These are phyloP conservation scores for Eudasyphora cyanicolor DNA, from an alignment of 2,888 invertebrate species.

Conservation along the genomic window DNA sequence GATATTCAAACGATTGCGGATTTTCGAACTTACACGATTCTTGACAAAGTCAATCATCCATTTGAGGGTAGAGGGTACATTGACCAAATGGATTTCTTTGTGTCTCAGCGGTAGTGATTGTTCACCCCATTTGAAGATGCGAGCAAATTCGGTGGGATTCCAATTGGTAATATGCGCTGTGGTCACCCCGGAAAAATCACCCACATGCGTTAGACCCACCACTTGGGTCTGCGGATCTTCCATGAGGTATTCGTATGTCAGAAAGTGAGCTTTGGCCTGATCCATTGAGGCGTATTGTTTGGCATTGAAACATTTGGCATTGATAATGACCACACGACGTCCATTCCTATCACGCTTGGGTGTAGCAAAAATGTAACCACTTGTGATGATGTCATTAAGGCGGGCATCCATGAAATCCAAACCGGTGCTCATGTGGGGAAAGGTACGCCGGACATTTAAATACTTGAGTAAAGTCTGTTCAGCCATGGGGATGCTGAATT, in stretches of 20 bases:
- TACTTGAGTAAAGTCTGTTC: conserved; percentile 89
- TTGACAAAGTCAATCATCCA: conserved; percentile 88
- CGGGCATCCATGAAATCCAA: conserved; percentile 85
- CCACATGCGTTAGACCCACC: conserved; percentile 87
- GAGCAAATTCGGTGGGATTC: conserved; percentile 87
- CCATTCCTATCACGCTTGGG: conserved; percentile 87
- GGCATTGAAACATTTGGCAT: conserved; percentile 86
- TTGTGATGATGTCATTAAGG: conserved; percentile 84
- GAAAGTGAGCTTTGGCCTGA: conserved; percentile 85
- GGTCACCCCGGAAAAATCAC: conserved; percentile 84
- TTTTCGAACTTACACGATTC: conserved; percentile 86
- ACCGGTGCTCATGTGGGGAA: conserved; percentile 84
- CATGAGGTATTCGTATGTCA: conserved; percentile 88
- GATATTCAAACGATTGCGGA: conserved; percentile 85
- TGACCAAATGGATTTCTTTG: conserved; percentile 87
- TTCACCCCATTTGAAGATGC: conserved; percentile 88
- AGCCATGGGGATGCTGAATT: conserved; percentile 89
- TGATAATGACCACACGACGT: conserved; percentile 85
- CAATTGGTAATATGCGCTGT: conserved; percentile 86
- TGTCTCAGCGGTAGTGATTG: conserved; percentile 90
- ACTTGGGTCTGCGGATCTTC: conserved; percentile 89
- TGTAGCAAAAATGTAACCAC: conserved; percentile 88
- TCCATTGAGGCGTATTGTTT: conserved; percentile 85
- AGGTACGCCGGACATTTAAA: conserved; percentile 86
- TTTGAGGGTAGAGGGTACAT: conserved; percentile 86